These are phyloP conservation scores for Petrocephalus schoutedeni DNA, from an alignment of 2,797 vertebrate genomes.

Conservation along the genomic window DNA sequence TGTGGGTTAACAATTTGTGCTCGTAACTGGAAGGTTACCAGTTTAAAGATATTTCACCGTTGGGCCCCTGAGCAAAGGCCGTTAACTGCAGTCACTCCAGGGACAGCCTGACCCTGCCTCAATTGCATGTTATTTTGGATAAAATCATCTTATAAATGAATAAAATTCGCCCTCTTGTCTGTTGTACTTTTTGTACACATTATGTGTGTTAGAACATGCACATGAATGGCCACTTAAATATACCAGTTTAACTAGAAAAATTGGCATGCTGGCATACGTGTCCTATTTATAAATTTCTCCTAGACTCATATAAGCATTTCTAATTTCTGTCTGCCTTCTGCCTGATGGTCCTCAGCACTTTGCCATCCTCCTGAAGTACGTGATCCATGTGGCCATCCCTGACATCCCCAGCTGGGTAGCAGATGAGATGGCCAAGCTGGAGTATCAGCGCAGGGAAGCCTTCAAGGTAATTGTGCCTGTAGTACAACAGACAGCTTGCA, in stretches of 20 bases:
- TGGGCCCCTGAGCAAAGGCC: neutral
- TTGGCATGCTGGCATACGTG: neutral
- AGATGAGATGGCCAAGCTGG: slow-evolving; percentile 92
- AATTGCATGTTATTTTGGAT: neutral
- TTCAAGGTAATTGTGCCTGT: slow-evolving; percentile 75
- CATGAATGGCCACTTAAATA: neutral
- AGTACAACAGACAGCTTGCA: neutral
- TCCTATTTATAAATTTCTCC: neutral
- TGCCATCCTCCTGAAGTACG: slow-evolving; percentile 85
- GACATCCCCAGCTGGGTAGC: slow-evolving; percentile 90
- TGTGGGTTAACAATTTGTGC: neutral
- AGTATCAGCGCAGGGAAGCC: slow-evolving; percentile 89
- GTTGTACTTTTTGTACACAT: neutral
- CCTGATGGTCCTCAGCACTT: slow-evolving; percentile 74
- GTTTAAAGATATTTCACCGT: neutral
- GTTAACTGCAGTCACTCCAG: neutral
- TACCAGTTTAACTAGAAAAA: neutral
- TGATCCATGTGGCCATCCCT: slow-evolving; percentile 90
- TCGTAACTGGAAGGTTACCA: neutral
- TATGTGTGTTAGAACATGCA: neutral
- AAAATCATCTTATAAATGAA: neutral
- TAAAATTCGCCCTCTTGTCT: neutral
- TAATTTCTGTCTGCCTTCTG: neutral
- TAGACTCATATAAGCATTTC: neutral
- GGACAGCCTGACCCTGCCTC: neutral